A percentile compares a stretch with the other conserved stretches of the same genome.
These are phyloP conservation scores for Callosobruchus maculatus DNA, from an alignment of 2,888 invertebrate genomes.

Conservation along the genomic window DNA sequence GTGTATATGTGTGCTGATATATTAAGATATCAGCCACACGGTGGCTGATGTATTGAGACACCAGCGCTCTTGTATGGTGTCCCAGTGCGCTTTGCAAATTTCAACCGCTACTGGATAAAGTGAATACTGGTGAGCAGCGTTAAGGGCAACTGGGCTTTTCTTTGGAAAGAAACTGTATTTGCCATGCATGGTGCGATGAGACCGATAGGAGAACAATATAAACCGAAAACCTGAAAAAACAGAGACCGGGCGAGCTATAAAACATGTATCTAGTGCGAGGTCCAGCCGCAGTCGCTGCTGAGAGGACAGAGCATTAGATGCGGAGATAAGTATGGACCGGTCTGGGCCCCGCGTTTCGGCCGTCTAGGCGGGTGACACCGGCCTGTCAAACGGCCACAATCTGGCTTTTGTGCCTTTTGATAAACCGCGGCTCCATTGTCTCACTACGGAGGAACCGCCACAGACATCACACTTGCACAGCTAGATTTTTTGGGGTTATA, in stretches of 20 bases:
- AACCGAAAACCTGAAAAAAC: not conserved
- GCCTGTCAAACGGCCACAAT: constrained; percentile 35
- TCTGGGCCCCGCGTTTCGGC: constrained; percentile 27
- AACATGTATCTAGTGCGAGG: not conserved
- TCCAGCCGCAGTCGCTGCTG: constrained; percentile 7
- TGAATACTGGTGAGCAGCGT: too few relatives aligned
- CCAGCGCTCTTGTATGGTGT: too few relatives aligned
- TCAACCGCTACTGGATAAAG: too few relatives aligned
- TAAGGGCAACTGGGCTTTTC: too few relatives aligned
- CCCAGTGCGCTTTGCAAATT: too few relatives aligned
- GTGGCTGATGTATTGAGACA: too few relatives aligned
- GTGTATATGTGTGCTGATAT: too few relatives aligned
- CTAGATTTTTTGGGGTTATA: not conserved
- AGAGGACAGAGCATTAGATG: constrained; percentile 33
- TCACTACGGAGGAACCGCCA: not conserved
- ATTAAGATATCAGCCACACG: too few relatives aligned
- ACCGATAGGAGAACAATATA: not conserved
- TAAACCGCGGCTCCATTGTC: not conserved
- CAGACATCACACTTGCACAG: not conserved
- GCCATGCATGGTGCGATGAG: not conserved
- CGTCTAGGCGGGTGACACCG: constrained; percentile 39
- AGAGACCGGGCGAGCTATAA: not conserved
- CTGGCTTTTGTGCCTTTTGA: constrained; percentile 13
- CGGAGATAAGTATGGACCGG: constrained; percentile 38
- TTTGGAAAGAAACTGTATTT: not conserved